Conservation (phyloP, 2,797 vertebrate genomes). For the Arctocebus calabarensis region DNA sequence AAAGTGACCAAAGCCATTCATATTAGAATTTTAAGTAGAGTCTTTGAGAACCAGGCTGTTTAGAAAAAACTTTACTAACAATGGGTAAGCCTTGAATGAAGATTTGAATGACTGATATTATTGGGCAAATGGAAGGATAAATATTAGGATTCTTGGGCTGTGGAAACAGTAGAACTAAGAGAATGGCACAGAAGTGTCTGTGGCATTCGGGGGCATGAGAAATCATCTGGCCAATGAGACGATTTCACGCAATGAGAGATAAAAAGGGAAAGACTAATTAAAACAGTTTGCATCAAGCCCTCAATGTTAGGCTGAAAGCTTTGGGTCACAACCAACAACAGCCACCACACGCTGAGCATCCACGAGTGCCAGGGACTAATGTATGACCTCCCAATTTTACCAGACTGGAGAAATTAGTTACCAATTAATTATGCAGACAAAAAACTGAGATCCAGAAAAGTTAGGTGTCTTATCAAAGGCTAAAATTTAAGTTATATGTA, state of each 20-base stretch:
- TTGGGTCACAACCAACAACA: neutral
- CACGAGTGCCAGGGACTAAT: neutral
- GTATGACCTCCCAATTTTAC: neutral
- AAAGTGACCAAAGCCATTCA: neutral
- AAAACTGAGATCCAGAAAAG: neutral
- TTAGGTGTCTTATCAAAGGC: slow-evolving; percentile 6
- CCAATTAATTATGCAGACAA: neutral
- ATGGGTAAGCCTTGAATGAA: neutral
- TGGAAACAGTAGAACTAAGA: neutral
- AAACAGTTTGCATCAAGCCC: neutral
- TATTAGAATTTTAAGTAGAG: neutral
- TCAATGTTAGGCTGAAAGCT: neutral
- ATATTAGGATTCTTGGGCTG: neutral
- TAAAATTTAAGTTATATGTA: slow-evolving; percentile 38
- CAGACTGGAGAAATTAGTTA: slow-evolving; percentile 16
- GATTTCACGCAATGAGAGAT: neutral
- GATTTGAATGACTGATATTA: neutral
- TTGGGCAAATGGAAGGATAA: neutral
- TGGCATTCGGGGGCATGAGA: neutral
- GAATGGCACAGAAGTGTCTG: neutral
- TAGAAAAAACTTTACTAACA: neutral
- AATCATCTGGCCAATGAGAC: neutral
- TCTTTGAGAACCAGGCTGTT: neutral
- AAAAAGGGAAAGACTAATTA: neutral
- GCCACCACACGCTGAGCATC: neutral